Percentiles rank a stretch among this genome's conserved stretches.
Evolutionary conservation across 1,140 invertebrate species (phyloP).

Genomic region (Drosophila sp.): DNA sequence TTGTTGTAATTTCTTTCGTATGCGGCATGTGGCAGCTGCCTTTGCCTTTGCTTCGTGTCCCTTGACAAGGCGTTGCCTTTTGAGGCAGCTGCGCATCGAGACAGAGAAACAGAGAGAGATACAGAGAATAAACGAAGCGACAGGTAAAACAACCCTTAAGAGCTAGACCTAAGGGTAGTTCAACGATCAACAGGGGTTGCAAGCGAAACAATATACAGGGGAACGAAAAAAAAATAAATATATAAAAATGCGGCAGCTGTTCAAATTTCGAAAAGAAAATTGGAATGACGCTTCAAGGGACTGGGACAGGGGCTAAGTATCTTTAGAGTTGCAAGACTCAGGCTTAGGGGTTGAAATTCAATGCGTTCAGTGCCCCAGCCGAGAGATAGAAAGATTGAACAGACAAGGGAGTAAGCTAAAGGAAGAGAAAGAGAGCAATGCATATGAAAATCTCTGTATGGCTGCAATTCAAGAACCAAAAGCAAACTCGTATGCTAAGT

Average conservation of each 20-base stretch:
- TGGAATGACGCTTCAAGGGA: slow-evolving; percentile 35
- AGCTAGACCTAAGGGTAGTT: slow-evolving; percentile 20
- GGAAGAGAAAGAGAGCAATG: background rate
- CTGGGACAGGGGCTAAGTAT: slow-evolving; percentile 47
- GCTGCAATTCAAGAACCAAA: slow-evolving; percentile 20
- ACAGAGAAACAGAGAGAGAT: slow-evolving; percentile 16
- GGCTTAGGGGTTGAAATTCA: slow-evolving; percentile 70
- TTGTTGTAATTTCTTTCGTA: slow-evolving; percentile 10
- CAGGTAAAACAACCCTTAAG: slow-evolving; percentile 74
- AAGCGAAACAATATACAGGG: slow-evolving; percentile 1
- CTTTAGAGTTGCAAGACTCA: slow-evolving; percentile 35
- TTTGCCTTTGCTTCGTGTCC: slow-evolving; percentile 27
- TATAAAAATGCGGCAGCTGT: slow-evolving; percentile 62
- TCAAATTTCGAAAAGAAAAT: slow-evolving; percentile 67
- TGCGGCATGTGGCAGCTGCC: slow-evolving; percentile 77
- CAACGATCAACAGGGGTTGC: slow-evolving; percentile 47
- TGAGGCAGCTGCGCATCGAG: slow-evolving; percentile 62
- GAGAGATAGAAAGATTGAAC: background rate
- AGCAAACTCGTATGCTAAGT: slow-evolving; percentile 49
- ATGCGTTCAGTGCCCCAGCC: slow-evolving; percentile 54
- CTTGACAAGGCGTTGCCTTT: slow-evolving; percentile 36
- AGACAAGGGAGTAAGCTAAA: background rate
- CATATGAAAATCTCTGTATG: slow-evolving; percentile 35
- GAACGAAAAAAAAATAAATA: slow-evolving; percentile 6
- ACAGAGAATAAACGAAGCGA: slow-evolving; percentile 26